Conservation (phyloP, 2,113 vertebrate species). For the Phalacrocorax brasilianus region DNA sequence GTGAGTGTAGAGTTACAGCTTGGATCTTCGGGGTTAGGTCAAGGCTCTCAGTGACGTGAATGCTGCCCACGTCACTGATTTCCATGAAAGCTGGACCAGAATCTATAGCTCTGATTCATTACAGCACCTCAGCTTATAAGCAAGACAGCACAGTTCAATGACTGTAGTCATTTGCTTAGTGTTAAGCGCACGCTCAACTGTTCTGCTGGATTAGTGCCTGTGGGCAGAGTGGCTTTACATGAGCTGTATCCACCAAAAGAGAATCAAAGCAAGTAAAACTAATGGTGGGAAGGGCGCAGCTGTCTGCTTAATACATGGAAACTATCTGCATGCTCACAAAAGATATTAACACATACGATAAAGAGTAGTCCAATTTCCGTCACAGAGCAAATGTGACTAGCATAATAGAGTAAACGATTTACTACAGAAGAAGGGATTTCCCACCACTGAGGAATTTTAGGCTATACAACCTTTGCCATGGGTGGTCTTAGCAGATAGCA, state of each 20-base stretch:
- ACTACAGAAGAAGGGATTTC: not conserved
- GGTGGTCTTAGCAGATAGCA: not conserved
- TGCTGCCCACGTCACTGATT: not conserved
- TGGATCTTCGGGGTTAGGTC: not conserved
- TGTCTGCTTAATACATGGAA: not conserved
- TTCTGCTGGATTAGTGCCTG: not conserved
- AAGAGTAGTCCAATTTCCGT: not conserved
- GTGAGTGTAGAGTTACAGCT: not conserved
- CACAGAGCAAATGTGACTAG: not conserved
- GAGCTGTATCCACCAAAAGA: not conserved
- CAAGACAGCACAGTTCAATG: not conserved
- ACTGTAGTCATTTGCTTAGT: not conserved
- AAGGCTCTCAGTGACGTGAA: not conserved
- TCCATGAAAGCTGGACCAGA: not conserved
- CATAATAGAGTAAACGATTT: not conserved
- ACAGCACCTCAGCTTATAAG: not conserved
- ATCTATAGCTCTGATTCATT: not conserved
- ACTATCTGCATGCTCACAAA: not conserved
- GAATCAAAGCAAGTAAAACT: not conserved
- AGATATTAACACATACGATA: not conserved
- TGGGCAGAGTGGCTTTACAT: not conserved
- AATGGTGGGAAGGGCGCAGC: not conserved
- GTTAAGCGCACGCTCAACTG: not conserved
- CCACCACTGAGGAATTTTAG: not conserved
- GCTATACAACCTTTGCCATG: not conserved